phyloP scores from a whole-genome alignment of 2,797 vertebrate genomes.

The Pyrrhura leucotis region DNA sequence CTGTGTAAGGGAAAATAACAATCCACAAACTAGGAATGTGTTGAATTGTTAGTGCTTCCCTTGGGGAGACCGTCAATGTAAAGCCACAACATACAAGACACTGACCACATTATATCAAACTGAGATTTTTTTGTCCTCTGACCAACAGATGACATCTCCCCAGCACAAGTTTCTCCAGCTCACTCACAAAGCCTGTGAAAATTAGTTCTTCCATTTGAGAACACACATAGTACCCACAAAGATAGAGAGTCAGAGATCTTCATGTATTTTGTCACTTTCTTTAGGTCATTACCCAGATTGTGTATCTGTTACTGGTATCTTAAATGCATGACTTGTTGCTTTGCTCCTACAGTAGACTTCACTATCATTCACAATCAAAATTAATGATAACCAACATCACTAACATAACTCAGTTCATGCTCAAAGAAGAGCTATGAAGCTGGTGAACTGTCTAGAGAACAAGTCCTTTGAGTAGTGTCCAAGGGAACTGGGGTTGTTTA shows the following conservation, averaged over 20 bases:
- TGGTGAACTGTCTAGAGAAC: neutral
- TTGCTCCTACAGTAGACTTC: neutral
- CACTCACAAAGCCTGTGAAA: neutral
- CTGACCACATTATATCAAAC: neutral
- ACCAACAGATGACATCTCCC: neutral
- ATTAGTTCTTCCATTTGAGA: neutral
- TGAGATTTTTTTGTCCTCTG: neutral
- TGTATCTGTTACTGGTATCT: neutral
- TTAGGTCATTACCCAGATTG: neutral
- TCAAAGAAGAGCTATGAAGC: neutral
- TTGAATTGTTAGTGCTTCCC: neutral
- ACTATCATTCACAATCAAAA: neutral
- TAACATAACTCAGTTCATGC: neutral
- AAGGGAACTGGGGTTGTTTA: neutral
- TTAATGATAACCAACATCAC: neutral
- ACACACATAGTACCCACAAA: neutral
- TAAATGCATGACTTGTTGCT: neutral
- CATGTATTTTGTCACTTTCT: neutral
- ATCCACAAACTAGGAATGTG: neutral
- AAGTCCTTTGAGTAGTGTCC: neutral
- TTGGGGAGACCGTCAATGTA: neutral
- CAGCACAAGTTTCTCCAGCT: neutral
- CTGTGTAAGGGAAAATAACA: neutral
- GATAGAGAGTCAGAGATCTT: neutral
- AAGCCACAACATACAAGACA: neutral